Evolutionary conservation across 92 coral and sea anemone genomes (phyloP).

Genomic region (Parazoanthus atlanticus): DNA sequence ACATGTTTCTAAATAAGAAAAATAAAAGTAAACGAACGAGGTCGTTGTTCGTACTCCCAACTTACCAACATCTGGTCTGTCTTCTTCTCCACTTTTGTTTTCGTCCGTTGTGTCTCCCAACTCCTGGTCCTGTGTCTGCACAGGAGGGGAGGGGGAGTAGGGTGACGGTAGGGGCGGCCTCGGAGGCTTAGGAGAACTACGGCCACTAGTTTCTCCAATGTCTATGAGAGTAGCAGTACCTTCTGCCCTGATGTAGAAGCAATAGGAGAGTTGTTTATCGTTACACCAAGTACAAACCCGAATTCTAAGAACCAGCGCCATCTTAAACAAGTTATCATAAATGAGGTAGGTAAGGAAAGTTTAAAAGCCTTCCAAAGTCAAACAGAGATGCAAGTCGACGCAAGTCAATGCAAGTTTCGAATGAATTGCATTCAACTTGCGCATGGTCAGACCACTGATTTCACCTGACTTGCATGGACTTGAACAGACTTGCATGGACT

Average conservation of each 20-base stretch:
- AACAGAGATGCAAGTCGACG: too few species aligned
- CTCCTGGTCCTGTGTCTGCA: not conserved
- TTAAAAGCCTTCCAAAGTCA: too few species aligned
- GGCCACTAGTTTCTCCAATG: constrained; percentile 21
- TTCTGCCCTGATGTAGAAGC: constrained; percentile 21
- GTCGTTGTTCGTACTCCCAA: not conserved
- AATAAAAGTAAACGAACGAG: too few species aligned
- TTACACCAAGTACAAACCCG: not conserved
- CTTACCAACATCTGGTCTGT: constrained; percentile 16
- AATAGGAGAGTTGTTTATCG: too few species aligned
- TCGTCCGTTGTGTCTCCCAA: not conserved
- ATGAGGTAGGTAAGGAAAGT: too few species aligned
- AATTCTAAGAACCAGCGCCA: not conserved
- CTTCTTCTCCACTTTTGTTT: constrained; percentile 17
- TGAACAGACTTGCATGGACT: too few species aligned
- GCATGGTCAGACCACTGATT: too few species aligned
- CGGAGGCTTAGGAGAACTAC: constrained; percentile 23
- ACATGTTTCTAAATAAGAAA: too few species aligned
- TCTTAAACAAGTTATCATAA: not conserved
- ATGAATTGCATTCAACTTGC: too few species aligned
- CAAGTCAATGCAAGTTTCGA: too few species aligned
- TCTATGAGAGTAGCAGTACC: not conserved
- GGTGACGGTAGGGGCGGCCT: constrained; percentile 29
- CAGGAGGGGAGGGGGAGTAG: constrained; percentile 15
- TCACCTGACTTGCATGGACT: too few species aligned